Base-by-base conservation (phyloP, 2,888 invertebrate genomes). In the Zelleria hepariella region DNA sequence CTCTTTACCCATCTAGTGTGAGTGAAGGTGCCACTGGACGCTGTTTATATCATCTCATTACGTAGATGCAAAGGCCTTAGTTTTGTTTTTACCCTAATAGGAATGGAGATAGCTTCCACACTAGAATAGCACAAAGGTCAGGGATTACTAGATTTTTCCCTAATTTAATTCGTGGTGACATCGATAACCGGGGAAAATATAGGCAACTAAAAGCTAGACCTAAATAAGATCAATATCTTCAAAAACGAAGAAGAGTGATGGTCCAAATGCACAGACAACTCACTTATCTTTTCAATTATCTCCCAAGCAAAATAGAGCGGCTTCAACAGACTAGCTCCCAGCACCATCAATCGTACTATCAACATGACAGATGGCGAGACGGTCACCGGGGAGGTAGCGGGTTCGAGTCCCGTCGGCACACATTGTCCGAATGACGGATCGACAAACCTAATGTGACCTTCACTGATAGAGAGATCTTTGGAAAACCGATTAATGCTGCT, bases 341-440 rank as follows among this genome's bases (percentile, higher is more conserved):
- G 61, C 61, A 62, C 70, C 71, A 75, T 77, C 76, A 71, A 72
- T 73, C 68, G 67, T 69, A 67, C 72, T 78, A 78, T 78, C 77
- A 64, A 63, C 66, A 66, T 76, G 75, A 76, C 74, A 73, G 78
- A 77, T 75, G 75, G 66, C 25, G 15, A 26, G 24, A 24, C 24
- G 53, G 24, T 25, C 24, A n/a, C 25, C n/a, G n/a, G 25, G 53
- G 53, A 26, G n/a, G 54, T 25, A 61, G 65, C 61, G 61, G 59
- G 59, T 58, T 62, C 53, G 58, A 61, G 62, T 64, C 65, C 61
- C 65, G 64, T 60, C 64, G 64, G 64, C 65, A 63, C 67, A 68
- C 62, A 72, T 77, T 80, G 79, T 78, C 66, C 67, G 60, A 47
- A 69, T 75, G 78, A 79, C 71, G 72, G 76, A 79, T 78, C 71